Evolutionary conservation across 1,140 invertebrate genomes (phyloP).

Genomic region (Orchestia grillus): DNA sequence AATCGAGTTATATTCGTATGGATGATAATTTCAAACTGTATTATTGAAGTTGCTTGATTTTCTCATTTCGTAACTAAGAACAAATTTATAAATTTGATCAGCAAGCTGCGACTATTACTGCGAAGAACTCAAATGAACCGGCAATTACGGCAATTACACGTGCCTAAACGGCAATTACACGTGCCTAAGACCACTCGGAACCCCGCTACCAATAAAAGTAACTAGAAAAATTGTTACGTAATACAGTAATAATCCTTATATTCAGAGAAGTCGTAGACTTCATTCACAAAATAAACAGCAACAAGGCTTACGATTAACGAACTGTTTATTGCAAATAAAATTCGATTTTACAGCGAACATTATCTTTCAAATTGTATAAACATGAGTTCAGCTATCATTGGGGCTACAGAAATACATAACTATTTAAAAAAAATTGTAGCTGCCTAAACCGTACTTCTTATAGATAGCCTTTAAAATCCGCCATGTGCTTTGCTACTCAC

Average conservation of each 20-base stretch:
- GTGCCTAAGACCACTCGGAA: too few relatives aligned
- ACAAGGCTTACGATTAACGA: neutral
- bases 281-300: neutral
- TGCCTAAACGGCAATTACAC: too few relatives aligned
- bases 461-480: neutral
- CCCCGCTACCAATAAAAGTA: too few relatives aligned
- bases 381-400: neutral
- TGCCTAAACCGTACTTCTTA: neutral
- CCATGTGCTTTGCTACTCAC: neutral
- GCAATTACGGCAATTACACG: too few relatives aligned
- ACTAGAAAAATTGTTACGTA: too few relatives aligned
- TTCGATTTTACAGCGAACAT: neutral
- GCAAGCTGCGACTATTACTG: too few relatives aligned
- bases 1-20: neutral
- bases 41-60: neutral
- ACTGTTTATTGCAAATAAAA: neutral
- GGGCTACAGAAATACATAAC: neutral
- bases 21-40: neutral
- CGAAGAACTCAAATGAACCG: too few relatives aligned
- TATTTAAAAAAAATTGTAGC: neutral
- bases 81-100: too few relatives aligned
- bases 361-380: neutral
- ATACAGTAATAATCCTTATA: too few relatives aligned
- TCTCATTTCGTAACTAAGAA: neutral
- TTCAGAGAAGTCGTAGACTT: too few relatives aligned